phyloP scores from a whole-genome alignment of 1,140 invertebrate species.

The Cryptotermes secundus region DNA sequence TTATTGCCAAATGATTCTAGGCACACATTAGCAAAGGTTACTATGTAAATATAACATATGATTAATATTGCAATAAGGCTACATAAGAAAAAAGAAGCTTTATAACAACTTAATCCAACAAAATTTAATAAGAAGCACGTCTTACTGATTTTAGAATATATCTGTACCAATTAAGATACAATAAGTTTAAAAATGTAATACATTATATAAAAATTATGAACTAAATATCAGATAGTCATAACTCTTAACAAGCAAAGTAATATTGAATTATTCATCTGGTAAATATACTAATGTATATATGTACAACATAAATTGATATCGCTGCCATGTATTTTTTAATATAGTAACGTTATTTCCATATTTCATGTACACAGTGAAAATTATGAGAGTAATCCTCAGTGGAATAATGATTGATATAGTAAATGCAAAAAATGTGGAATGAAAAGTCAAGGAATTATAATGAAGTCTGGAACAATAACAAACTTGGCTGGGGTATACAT shows the following conservation, averaged over 20 bases:
- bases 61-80: neutral
- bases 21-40: neutral
- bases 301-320: neutral
- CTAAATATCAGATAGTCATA: neutral
- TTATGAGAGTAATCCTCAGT: too few species aligned
- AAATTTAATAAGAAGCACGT: neutral
- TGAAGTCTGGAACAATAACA: too few species aligned
- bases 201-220: neutral
- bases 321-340: neutral
- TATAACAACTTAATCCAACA: neutral
- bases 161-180: neutral
- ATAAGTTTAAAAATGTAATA: neutral
- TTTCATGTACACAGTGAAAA: too few species aligned
- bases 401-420: neutral
- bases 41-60: neutral
- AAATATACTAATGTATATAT: neutral
- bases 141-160: neutral
- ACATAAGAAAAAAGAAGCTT: neutral
- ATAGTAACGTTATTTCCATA: neutral
- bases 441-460: neutral
- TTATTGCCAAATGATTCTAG: neutral
- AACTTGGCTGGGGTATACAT: too few species aligned
- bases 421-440: neutral
- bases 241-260: neutral
- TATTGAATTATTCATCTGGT: constrained; percentile 14